phyloP scores from a whole-genome alignment of 2,888 invertebrate genomes.

The Drosophila putrida region DNA sequence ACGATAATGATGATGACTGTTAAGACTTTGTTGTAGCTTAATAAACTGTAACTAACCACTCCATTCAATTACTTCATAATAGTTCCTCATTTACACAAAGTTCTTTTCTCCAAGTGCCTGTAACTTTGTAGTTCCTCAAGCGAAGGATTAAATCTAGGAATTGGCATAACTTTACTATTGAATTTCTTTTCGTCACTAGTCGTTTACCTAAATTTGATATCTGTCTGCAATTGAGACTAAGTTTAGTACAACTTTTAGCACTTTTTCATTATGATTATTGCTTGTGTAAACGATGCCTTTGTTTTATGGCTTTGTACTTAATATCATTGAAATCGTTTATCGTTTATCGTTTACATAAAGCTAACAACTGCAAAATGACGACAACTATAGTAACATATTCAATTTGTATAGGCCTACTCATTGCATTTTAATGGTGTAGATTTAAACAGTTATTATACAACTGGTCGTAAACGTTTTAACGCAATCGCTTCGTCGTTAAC shows the following conservation, averaged over 20 bases:
- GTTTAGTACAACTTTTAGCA: neutral
- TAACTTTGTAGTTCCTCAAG: neutral
- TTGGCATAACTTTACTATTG: neutral
- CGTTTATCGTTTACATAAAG: slow-evolving; percentile 11
- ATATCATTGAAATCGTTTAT: slow-evolving; percentile 9
- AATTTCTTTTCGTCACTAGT: neutral
- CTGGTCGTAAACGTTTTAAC: slow-evolving; percentile 5
- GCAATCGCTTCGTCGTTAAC: slow-evolving; percentile 12
- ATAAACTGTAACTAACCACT: slow-evolving; percentile 13
- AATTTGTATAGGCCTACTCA: slow-evolving; percentile 15
- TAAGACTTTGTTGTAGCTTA: slow-evolving; percentile 15
- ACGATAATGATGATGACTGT: neutral
- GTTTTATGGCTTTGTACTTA: neutral
- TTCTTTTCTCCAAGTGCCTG: neutral
- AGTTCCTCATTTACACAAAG: neutral
- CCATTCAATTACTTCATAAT: neutral
- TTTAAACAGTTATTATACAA: slow-evolving; percentile 14
- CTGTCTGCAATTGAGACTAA: neutral
- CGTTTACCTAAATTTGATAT: neutral
- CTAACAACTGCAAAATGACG: slow-evolving; percentile 5
- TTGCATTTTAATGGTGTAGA: neutral
- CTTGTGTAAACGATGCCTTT: neutral
- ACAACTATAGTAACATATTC: neutral
- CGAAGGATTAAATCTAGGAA: no score
- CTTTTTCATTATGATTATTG: neutral